phyloP scores from a whole-genome alignment of 2,797 vertebrate genomes.

The Psittacula echo region DNA sequence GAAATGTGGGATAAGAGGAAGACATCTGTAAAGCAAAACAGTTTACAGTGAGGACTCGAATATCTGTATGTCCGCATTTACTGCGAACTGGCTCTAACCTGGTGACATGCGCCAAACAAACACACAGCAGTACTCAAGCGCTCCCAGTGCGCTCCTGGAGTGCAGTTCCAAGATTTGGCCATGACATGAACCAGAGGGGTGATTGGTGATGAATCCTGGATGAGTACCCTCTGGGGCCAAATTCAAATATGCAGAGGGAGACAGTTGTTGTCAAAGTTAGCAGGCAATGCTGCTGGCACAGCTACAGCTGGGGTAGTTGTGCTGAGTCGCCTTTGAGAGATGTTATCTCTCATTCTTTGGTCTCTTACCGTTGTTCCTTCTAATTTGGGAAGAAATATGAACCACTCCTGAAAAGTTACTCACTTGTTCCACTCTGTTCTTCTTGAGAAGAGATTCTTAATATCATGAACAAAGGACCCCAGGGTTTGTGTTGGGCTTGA shows the following conservation, averaged over 20 bases:
- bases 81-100: not conserved
- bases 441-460: not conserved
- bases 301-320: not conserved
- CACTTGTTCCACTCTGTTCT: not conserved
- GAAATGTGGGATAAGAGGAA: not conserved
- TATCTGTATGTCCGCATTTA: not conserved
- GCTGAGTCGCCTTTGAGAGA: accelerated
- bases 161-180: not conserved
- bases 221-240: not conserved
- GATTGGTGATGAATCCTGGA: not conserved
- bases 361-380: not conserved
- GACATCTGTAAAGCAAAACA: not conserved
- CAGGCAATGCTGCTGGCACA: not conserved
- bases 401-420: not conserved
- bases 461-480: accelerated
- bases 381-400: not conserved
- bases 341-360: not conserved
- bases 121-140: not conserved
- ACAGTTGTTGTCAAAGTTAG: not conserved
- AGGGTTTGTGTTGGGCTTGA: not conserved
- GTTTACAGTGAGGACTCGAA: not conserved
- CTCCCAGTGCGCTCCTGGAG: not conserved
- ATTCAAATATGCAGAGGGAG: not conserved
- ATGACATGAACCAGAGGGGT: not conserved
- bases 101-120: accelerated